Base-by-base conservation (phyloP, 2,797 vertebrate species). In the Ibycter americanus region DNA sequence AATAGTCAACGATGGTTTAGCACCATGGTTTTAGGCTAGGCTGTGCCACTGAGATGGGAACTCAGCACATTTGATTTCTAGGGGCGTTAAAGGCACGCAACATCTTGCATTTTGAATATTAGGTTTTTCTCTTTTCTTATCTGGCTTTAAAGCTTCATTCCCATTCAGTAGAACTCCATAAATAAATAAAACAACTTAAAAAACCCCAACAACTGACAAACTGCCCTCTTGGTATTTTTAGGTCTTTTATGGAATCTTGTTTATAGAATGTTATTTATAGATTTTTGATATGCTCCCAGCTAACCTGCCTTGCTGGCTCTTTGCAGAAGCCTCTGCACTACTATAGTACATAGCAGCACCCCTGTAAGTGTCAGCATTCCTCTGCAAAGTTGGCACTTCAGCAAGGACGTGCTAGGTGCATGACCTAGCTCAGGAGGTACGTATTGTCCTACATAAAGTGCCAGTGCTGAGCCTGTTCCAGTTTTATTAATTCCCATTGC, bases 191-290 rank as follows among this genome's bases (percentile, higher is more conserved):
- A 79, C 29, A 72, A 74, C 15, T 73, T 72, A 1, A 80, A 70
- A 84, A 44, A 4, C 8, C 9, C 22, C n/a, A 83, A 54, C 36
- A 89, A 87, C 32, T 62, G 25, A 66, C 58, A 68, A 93, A 73
- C 36, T 67, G 52, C 15, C 47, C 44, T 77, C 56, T 77, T 80
- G 40, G 22, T 89, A 81, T 94, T 95, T 95, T 93, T 92, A 83
- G 82, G 31, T 90, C 63, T 91, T 91, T 77, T 74, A 80, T 34
- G 56, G 61, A 80, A 46, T 32, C 9, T 87, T 92, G 83, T 93
- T 93, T 96, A 85, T 89, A 90, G 65, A 70, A 91, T 18, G 23
- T 56, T 95, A 93, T 95, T 96, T 94, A 81, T 94, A 86, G 94
- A 15, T 62, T 61, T 88, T 78, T 80, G 3, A 52, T 90, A 58